Evolutionary conservation across 2,797 vertebrate genomes (phyloP), one percentile per base, ranked within the genome.

Genomic region (Liparis tanakae): DNA sequence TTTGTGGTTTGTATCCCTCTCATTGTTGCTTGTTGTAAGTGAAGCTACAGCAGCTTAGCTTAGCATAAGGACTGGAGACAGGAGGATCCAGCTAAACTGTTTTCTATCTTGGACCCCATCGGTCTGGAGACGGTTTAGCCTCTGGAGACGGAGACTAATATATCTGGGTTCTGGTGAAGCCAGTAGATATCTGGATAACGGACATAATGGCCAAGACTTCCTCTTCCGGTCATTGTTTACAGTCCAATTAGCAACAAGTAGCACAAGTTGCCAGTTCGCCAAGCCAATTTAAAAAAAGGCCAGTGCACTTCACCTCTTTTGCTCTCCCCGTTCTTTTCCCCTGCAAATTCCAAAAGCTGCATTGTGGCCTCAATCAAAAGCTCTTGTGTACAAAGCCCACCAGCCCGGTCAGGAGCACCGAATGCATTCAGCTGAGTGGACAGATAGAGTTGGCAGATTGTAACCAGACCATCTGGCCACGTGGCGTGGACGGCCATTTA

Each of bases 351-450:
- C 18, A 55, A 67, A 73, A 39, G 33, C 33, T 59, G n/a, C 50
- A 20, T 72, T 55, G 58, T 72, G 54, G 48, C 41, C 50, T 20
- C 62, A 63, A 80, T 81, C 62, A 72, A 50, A 86, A 54, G 66
- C 68, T 68, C 6, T 50, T 62, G 58, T 81, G 53, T 64, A 70
- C 44, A 65, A 85, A 80, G 67, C 64, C 79, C 81, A 85, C 75
- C 84, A 86, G 87, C 82, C 76, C 67, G 48, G 69, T 80, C 79
- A 68, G 82, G 85, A 82, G 58, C 61, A 69, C 82, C 60, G 67
- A 73, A 50, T 81, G 82, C 73, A 63, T 90, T 90, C 83, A 91
- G 88, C 72, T 86, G 87, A 92, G 74, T 88, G 88, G 76, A 89
- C 86, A 88, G 77, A 89, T 78, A 80, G 82, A 62, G 55, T 12